Percentiles rank a stretch among this genome's conserved stretches.
Evolutionary conservation across 2,113 vertebrate genomes (phyloP).

Genomic region (Lepus europaeus): DNA sequence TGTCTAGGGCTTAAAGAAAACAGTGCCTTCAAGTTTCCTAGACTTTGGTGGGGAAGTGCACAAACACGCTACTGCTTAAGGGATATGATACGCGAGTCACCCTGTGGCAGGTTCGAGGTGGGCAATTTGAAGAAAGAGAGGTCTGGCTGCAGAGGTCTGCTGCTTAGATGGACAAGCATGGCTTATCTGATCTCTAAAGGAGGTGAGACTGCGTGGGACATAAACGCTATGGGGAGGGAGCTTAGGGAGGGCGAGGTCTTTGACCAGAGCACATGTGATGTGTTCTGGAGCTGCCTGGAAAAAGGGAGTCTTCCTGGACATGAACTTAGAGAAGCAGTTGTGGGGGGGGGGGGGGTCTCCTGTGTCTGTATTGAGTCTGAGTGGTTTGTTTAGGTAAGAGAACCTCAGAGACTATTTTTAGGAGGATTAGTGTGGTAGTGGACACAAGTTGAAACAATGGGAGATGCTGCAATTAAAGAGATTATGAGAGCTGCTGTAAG

Average conservation of each 20-base stretch:
- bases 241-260: neutral
- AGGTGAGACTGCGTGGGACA: neutral
- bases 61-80: too few species aligned
- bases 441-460: neutral
- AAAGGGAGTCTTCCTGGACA: neutral
- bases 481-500: accelerated
- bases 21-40: too few species aligned
- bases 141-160: neutral
- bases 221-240: neutral
- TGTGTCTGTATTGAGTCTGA: accelerated
- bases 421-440: neutral
- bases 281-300: neutral
- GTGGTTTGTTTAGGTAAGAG: neutral
- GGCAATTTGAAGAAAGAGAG: too few species aligned
- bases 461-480: neutral
- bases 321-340: neutral
- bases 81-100: too few species aligned
- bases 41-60: too few species aligned
- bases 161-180: accelerated
- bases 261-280: accelerated
- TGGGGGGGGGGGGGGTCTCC: neutral
- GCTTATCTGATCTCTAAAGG: too few species aligned
- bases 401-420: neutral
- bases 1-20: too few species aligned
- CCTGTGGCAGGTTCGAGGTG: too few species aligned